Evolutionary conservation across 2,888 invertebrate genomes (phyloP), one percentile per base, ranked within the genome.

Genomic region (Dermolepida albohirtum): DNA sequence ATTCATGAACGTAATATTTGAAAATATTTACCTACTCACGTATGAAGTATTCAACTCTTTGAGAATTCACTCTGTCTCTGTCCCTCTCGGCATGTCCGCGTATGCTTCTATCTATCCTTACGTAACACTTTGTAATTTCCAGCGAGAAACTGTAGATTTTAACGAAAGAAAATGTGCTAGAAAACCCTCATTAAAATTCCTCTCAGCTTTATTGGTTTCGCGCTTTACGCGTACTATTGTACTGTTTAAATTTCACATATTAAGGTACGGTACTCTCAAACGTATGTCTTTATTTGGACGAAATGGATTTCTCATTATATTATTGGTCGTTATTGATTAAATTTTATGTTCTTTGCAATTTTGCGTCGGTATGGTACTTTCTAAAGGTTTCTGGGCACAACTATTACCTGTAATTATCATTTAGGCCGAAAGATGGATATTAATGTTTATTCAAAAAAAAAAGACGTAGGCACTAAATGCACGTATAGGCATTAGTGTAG

Each of bases 101-200:
- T 34, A 34, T 34, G 10, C 6, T 6, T 34, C 5, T 34, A 47
- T 16, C 4, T 49, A 22, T 17, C 1, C 29, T 62, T 62, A 62
- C 39, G 59, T 49, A 62, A 62, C 14, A 11, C 34, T 12, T 39
- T 47, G 34, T 47, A 47, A 47, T 47, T 62, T 62, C 49, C 47
- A 62, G 29, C 47, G 57, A 57, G 57, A 57, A 57, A 57, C 43
- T 43, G n/a, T 29, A 34, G 59, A 47, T 62, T 62, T 62, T 41
- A 49, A 62, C 47, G 14, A 47, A 62, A 62, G 59, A 47, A 62
- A 62, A 47, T 62, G 47, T 34, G 59, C 47, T 62, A 62, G 47
- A 62, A 62, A 62, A 62, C 59, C 34, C 47, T 62, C 47, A 62
- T 62, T 62, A 62, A 62, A 62, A 62, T 62, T 62, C 59, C 34